These are phyloP conservation scores for Oeneis ivallda DNA, from an alignment of 2,888 invertebrate genomes.

Conservation along the genomic window DNA sequence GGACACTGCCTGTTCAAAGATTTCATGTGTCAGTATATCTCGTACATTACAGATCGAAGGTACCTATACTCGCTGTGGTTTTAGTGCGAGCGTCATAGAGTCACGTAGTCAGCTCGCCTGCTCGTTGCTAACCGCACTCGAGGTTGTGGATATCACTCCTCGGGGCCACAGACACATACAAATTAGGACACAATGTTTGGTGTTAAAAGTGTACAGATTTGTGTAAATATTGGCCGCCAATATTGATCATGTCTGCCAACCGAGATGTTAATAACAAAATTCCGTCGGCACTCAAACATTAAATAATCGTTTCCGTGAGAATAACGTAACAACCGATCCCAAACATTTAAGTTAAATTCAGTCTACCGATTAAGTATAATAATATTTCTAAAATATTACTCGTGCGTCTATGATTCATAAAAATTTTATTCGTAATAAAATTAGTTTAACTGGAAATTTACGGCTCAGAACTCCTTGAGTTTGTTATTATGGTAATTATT, in stretches of 20 bases:
- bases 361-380: background rate
- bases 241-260: conserved; percentile 70
- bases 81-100: conserved; percentile 30
- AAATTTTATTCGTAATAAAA: conserved; percentile 13
- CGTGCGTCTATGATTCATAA: conserved; percentile 6
- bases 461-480: conserved; percentile 12
- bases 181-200: conserved; percentile 67
- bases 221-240: conserved; percentile 65
- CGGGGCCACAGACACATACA: conserved; percentile 52
- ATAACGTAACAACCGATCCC: conserved; percentile 23
- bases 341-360: conserved; percentile 9
- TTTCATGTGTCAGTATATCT: too few relatives aligned
- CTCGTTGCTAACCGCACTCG: conserved; percentile 36
- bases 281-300: conserved; percentile 54
- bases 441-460: conserved; percentile 17
- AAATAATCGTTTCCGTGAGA: conserved; percentile 49
- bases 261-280: conserved; percentile 59
- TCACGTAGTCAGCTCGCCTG: conserved; percentile 32
- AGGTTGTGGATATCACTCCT: conserved; percentile 33
- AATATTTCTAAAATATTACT: conserved; percentile 16
- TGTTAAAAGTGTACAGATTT: conserved; percentile 74
- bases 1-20: too few relatives aligned
- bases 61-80: conserved; percentile 25
- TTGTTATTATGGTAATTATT: conserved; percentile 21
- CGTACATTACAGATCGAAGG: conserved; percentile 16